These are phyloP conservation scores for Melitaea cinxia DNA, from an alignment of 1,140 invertebrate genomes.

Conservation along the genomic window DNA sequence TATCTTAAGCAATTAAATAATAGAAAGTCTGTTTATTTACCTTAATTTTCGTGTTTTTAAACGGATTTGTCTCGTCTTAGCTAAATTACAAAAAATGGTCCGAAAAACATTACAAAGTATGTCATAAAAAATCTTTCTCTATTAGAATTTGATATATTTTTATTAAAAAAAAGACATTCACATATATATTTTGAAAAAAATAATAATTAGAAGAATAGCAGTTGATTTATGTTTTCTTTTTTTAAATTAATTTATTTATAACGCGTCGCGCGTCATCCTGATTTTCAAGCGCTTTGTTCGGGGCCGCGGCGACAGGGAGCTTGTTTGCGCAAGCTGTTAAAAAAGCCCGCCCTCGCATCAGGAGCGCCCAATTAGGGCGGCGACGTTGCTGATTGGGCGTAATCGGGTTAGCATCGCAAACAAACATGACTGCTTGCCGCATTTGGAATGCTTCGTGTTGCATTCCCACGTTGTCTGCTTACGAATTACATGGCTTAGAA, in stretches of 20 bases:
- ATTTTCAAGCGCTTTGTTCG: slow-evolving; percentile 21
- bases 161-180: too few species aligned
- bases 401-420: slow-evolving; percentile 77
- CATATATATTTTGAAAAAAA: too few species aligned
- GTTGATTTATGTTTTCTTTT: slow-evolving; percentile 6
- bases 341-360: slow-evolving; percentile 73
- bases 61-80: too few species aligned
- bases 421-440: slow-evolving; percentile 50
- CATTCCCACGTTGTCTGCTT: neutral
- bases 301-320: slow-evolving; percentile 22
- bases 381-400: slow-evolving; percentile 77
- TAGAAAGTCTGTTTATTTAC: too few species aligned
- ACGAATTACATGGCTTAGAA: too few species aligned
- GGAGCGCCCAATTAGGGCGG: slow-evolving; percentile 74
- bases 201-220: neutral
- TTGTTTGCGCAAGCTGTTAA: slow-evolving; percentile 76
- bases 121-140: too few species aligned
- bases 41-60: neutral
- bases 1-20: too few species aligned
- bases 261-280: neutral
- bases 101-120: too few species aligned
- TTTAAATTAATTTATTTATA: slow-evolving; percentile 8
- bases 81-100: too few species aligned
- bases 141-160: too few species aligned
- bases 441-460: slow-evolving; percentile 24